Conservation (phyloP, 2,797 vertebrate genomes). For the Acanthopagrus latus region DNA sequence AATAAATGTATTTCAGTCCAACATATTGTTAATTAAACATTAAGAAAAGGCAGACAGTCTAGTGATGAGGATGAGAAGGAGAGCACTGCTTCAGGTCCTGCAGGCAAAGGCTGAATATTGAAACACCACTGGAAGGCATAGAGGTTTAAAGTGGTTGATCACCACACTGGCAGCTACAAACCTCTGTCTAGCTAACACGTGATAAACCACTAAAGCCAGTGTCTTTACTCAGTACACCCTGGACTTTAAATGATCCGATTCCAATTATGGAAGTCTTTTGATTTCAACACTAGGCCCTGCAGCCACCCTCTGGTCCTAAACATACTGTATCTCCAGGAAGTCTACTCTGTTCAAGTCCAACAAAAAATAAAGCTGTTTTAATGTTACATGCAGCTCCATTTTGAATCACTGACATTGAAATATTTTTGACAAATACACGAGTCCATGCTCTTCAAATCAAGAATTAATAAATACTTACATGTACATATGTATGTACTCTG, state of each 20-base stretch:
- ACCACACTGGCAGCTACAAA: slow-evolving; percentile 28
- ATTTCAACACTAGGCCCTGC: neutral
- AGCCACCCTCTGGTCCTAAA: neutral
- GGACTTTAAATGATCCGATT: slow-evolving; percentile 7
- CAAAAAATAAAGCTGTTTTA: neutral
- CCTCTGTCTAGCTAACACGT: neutral
- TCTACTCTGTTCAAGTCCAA: neutral
- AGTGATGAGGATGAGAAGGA: neutral
- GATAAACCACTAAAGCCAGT: neutral
- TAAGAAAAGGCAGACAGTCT: slow-evolving; percentile 13
- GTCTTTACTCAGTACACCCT: slow-evolving; percentile 13
- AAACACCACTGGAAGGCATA: slow-evolving; percentile 40
- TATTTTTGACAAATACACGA: neutral
- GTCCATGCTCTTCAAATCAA: neutral
- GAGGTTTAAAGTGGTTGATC: slow-evolving; percentile 23
- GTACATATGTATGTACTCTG: neutral
- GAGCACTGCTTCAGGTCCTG: slow-evolving; percentile 6
- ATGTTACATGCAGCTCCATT: neutral
- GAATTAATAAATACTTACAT: neutral
- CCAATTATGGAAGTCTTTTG: slow-evolving; percentile 12
- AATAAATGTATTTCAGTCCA: slow-evolving; percentile 18
- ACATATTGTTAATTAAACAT: slow-evolving; percentile 39
- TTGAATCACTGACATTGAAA: neutral
- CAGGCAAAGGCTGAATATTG: slow-evolving; percentile 35
- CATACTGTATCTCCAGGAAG: neutral